Percentiles rank a stretch among this genome's conserved stretches.
phyloP scores from a whole-genome alignment of 2,888 invertebrate species.

The Zeuzera pyrina region DNA sequence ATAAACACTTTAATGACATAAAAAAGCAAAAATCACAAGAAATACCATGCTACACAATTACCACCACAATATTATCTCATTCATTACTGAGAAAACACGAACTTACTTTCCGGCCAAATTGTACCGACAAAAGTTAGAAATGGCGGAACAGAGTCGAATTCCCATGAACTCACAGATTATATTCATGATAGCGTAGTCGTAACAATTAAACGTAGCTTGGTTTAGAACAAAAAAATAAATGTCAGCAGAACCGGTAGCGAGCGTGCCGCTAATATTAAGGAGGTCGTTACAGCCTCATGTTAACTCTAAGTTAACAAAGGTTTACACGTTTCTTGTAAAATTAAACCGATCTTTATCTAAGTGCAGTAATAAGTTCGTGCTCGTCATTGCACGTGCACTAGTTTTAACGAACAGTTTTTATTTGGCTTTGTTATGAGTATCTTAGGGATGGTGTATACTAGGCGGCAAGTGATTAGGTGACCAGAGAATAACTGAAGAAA shows the following conservation, averaged over 20 bases:
- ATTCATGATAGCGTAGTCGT: slow-evolving; percentile 47
- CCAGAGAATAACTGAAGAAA: too few species aligned
- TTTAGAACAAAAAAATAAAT: slow-evolving; percentile 34
- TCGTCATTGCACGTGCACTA: slow-evolving; percentile 58
- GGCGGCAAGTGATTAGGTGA: too few species aligned
- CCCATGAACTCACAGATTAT: slow-evolving; percentile 65
- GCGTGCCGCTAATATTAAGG: slow-evolving; percentile 62
- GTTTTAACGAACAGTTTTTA: slow-evolving; percentile 46
- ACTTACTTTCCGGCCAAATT: slow-evolving; percentile 33
- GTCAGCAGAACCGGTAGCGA: slow-evolving; percentile 57
- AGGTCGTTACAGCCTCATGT: slow-evolving; percentile 33
- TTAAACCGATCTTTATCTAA: slow-evolving; percentile 62
- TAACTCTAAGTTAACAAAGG: slow-evolving; percentile 44
- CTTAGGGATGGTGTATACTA: too few species aligned
- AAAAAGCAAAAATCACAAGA: slow-evolving; percentile 35
- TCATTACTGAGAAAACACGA: slow-evolving; percentile 58
- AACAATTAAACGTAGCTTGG: slow-evolving; percentile 60
- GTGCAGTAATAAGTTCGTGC: slow-evolving; percentile 47
- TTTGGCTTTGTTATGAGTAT: slow-evolving; percentile 9
- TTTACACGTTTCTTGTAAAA: slow-evolving; percentile 62
- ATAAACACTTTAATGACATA: slow-evolving; percentile 46
- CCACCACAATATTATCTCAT: slow-evolving; percentile 37
- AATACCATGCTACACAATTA: slow-evolving; percentile 38
- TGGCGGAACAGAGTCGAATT: slow-evolving; percentile 49
- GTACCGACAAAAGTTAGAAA: slow-evolving; percentile 49